A percentile compares a stretch with the other conserved stretches of the same genome.
Conservation (phyloP, 2,113 vertebrate genomes). For the Noturus placidus region DNA sequence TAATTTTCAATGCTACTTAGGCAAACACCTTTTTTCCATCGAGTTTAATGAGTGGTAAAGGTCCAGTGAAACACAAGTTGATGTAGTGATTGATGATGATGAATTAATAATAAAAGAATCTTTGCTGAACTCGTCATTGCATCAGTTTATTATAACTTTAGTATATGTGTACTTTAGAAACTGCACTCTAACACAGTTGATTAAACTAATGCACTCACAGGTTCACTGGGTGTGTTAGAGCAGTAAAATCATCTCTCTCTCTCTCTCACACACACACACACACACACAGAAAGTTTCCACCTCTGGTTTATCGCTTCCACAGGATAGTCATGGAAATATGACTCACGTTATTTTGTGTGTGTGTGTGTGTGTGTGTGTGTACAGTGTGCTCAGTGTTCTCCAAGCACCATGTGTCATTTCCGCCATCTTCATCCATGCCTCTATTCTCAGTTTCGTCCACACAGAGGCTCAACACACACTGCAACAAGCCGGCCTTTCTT, state of each 20-base stretch:
- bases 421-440: background rate
- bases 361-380: background rate
- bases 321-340: background rate
- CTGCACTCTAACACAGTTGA: background rate
- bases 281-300: background rate
- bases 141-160: background rate
- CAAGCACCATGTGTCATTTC: constrained; percentile 3
- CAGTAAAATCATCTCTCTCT: background rate
- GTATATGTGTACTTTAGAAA: background rate
- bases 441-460: background rate
- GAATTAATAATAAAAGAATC: background rate
- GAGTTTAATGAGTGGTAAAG: background rate
- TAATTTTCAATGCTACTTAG: background rate
- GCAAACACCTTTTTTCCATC: background rate
- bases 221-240: background rate
- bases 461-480: constrained; percentile 10
- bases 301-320: background rate
- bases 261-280: background rate
- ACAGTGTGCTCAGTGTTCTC: constrained; percentile 13
- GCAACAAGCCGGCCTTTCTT: constrained; percentile 12
- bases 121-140: background rate
- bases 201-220: background rate
- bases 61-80: background rate
- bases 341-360: background rate
- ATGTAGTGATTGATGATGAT: background rate